Evolutionary conservation across 1,140 invertebrate species (phyloP), one percentile per base, ranked within the genome.

Genomic region (Hesperophylax magnus): DNA sequence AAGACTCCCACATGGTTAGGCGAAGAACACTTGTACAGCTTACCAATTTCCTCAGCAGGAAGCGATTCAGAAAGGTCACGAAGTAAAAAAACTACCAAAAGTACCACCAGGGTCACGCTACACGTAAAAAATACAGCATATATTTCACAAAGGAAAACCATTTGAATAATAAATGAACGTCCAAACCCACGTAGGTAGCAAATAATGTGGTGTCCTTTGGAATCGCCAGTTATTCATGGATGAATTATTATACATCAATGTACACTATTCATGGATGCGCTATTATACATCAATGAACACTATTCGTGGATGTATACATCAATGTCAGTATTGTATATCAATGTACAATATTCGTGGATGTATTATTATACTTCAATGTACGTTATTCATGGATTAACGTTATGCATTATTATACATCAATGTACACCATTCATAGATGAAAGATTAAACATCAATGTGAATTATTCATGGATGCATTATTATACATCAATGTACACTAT

Each of bases 141-240:
- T 61, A 61, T 61, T 61, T 61, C 58, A 20, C 58, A 61, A 61
- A 61, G 18, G 18, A 61, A 61, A 61, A 61, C 20, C 58, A 61
- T 61, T 18, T n/a, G 58, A 61, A 61, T 61, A 61, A 61, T 61
- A 47, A 47, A 47, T 61, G 18, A 20, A 14, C 24, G 24, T 18
- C 7, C 18, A 61, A 61, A 61, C 58, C 58, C 58, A 61, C 58
- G 18, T 24, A 18, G 18, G 58, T 11, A 20, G 58, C 58, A 24
- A 61, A 61, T 22, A 61, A 20, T 24, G 58, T 7, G 18, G 3
- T 61, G 17, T 61, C 9, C 58, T 61, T 61, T 61, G 18, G 8
- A 24, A 61, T 14, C 18, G 6, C 24, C 5, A 61, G 24, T 61
- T 61, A 22, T 61, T 24, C 58, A 24, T 22, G 20, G 58, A 47